Evolutionary conservation across 2,888 invertebrate species (phyloP).

Genomic region (Xanthorhoe spadicearia): DNA sequence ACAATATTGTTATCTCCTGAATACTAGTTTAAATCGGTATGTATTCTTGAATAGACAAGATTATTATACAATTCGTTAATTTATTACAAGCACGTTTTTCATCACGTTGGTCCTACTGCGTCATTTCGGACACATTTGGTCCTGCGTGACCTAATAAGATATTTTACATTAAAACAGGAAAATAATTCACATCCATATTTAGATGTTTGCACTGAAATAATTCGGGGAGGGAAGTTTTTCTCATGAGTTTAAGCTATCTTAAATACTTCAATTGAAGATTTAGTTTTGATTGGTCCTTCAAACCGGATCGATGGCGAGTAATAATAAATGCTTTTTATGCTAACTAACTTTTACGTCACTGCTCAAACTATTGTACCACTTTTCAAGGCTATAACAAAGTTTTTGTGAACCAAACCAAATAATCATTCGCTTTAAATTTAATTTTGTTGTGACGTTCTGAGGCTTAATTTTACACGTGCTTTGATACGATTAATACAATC

Average conservation of each 20-base stretch:
- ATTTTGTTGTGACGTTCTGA: no score
- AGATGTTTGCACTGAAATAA: neutral
- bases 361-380: neutral
- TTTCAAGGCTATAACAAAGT: neutral
- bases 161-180: neutral
- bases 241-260: no score
- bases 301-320: neutral
- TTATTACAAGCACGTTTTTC: conserved; percentile 16
- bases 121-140: conserved; percentile 13
- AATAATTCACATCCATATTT: neutral
- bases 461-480: neutral
- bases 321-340: neutral
- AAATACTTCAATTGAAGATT: no score
- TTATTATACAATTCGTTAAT: conserved; percentile 1
- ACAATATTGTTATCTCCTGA: no score
- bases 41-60: conserved; percentile 1
- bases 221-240: neutral
- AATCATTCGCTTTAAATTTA: no score
- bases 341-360: neutral
- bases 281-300: neutral
- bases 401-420: neutral
- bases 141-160: conserved; percentile 11
- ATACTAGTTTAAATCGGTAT: neutral
- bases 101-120: conserved; percentile 18
- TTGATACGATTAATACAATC: neutral